Percentiles rank a stretch among this genome's conserved stretches.
These are phyloP conservation scores for Argynnis bischoffii DNA, from an alignment of 2,888 invertebrate species.

Conservation along the genomic window DNA sequence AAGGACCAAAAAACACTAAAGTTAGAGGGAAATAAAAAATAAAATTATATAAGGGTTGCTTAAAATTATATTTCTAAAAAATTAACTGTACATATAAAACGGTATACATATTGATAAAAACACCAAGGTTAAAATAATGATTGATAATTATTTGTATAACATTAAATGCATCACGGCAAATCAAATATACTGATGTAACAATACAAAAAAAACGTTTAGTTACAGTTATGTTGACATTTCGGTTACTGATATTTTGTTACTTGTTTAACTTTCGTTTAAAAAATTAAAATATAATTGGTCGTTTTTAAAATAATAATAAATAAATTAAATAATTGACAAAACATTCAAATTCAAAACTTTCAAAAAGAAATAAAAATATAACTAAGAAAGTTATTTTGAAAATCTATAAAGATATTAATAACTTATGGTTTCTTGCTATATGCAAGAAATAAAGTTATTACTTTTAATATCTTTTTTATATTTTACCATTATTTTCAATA, in stretches of 20 bases:
- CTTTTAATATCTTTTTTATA: no score
- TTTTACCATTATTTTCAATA: no score
- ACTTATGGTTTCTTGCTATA: no score
- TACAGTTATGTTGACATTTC: constrained; percentile 1
- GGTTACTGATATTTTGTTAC: not conserved
- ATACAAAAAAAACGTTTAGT: constrained; percentile 22
- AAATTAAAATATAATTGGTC: no score
- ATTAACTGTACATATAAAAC: constrained; percentile 31
- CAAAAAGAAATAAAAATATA: no score
- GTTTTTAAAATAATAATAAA: no score
- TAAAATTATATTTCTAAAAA: constrained; percentile 30
- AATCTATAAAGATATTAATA: no score
- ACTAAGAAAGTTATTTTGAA: no score
- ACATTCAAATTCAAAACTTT: no score
- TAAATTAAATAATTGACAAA: no score
- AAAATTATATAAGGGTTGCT: constrained; percentile 22
- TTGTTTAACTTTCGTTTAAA: not conserved
- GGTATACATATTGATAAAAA: constrained; percentile 27
- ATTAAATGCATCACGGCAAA: constrained; percentile 42
- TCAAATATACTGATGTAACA: constrained; percentile 28
- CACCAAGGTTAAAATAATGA: constrained; percentile 33
- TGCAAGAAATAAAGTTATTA: no score
- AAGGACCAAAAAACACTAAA: not conserved
- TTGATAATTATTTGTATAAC: constrained; percentile 38
- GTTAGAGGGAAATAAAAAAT: not conserved